Conservation (phyloP, 2,888 invertebrate genomes). For the Ennomos quercinarius region DNA sequence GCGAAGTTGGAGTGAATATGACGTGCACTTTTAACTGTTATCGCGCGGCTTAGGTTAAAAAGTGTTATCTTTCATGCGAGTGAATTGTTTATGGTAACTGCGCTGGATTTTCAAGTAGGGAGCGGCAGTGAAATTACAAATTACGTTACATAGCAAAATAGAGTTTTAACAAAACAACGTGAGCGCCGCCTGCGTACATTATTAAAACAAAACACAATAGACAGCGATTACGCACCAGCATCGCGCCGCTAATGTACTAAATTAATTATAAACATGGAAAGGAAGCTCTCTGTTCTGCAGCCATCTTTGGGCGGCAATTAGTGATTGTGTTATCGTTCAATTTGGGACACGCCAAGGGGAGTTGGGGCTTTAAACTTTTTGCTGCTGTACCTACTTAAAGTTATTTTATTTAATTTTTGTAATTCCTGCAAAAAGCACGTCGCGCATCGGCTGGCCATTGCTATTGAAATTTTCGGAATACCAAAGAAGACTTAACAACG, state of each 20-base stretch:
- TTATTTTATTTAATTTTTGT: too few species aligned
- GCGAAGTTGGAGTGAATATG: not conserved
- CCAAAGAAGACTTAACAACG: too few species aligned
- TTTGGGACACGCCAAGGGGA: slow-evolving; percentile 38
- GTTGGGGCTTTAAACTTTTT: not conserved
- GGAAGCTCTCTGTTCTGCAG: slow-evolving; percentile 36
- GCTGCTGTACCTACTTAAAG: too few species aligned
- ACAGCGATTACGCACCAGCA: slow-evolving; percentile 39
- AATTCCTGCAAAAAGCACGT: too few species aligned
- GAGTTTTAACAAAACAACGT: slow-evolving; percentile 32
- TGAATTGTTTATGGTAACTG: too few species aligned
- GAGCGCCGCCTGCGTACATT: slow-evolving; percentile 31
- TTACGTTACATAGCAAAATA: slow-evolving; percentile 32
- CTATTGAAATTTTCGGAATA: too few species aligned
- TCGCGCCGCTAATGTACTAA: slow-evolving; percentile 46
- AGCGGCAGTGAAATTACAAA: slow-evolving; percentile 29
- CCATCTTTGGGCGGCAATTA: slow-evolving; percentile 50
- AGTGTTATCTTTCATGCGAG: too few species aligned
- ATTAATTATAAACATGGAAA: slow-evolving; percentile 55
- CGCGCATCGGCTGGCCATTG: too few species aligned
- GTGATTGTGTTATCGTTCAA: slow-evolving; percentile 57
- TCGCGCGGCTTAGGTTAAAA: not conserved
- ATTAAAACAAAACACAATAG: slow-evolving; percentile 58
- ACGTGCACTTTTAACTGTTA: not conserved
- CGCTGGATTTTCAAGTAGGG: slow-evolving; percentile 13